Evolutionary conservation across 2,797 vertebrate species (phyloP).

Genomic region (Myotis planiceps): DNA sequence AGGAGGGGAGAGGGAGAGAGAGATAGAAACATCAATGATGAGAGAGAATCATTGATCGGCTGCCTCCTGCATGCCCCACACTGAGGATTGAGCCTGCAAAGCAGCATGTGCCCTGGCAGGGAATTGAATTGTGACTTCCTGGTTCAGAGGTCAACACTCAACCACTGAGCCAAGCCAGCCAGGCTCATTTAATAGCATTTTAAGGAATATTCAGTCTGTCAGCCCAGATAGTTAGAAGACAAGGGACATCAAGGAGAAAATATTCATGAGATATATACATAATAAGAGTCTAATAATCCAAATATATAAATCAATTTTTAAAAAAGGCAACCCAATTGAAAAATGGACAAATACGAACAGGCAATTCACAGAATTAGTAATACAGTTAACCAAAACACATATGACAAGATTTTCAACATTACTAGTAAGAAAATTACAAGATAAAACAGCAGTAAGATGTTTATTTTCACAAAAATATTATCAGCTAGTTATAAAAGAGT

Average conservation of each 20-base stretch:
- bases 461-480: neutral
- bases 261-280: neutral
- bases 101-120: no score
- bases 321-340: neutral
- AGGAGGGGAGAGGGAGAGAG: no score
- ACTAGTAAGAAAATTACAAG: neutral
- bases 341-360: neutral
- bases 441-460: neutral
- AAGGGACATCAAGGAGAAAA: neutral
- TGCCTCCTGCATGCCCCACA: no score
- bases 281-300: neutral
- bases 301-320: neutral
- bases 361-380: constrained; percentile 22
- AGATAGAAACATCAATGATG: no score
- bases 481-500: neutral
- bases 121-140: no score
- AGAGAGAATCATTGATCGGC: no score
- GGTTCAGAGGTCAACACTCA: no score
- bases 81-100: no score
- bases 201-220: constrained; percentile 2
- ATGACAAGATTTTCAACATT: neutral
- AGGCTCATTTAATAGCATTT: neutral
- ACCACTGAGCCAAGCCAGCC: neutral
- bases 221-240: neutral
- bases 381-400: neutral